These are phyloP conservation scores for Cyphomyrus discorhynchus DNA, from an alignment of 2,113 vertebrate genomes.

Conservation along the genomic window DNA sequence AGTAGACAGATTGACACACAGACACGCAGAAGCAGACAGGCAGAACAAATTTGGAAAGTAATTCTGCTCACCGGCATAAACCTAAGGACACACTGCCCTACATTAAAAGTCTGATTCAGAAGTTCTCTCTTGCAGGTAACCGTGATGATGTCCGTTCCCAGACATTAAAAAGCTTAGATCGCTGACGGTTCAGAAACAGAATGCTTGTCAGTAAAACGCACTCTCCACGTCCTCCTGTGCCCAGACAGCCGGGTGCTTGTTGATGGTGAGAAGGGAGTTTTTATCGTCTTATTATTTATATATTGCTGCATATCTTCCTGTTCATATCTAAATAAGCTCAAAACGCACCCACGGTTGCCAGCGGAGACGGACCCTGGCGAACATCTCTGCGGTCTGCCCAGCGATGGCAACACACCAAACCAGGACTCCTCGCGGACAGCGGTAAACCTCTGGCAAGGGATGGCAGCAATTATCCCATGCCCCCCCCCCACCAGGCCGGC, in stretches of 20 bases:
- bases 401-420: background rate
- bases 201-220: background rate
- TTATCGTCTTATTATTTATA: background rate
- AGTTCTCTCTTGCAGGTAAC: background rate
- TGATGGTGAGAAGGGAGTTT: background rate
- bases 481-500: background rate
- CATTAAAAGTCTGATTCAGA: slow-evolving; percentile 4
- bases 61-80: background rate
- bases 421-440: background rate
- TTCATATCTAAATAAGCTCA: background rate
- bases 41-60: background rate
- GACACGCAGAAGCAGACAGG: background rate
- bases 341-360: background rate
- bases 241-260: background rate
- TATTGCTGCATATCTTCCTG: background rate
- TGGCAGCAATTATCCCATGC: background rate
- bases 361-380: background rate
- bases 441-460: background rate
- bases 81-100: slow-evolving; percentile 7
- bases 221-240: background rate
- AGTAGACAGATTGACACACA: background rate
- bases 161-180: background rate
- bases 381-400: background rate
- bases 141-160: background rate
- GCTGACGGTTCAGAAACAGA: background rate